These are phyloP conservation scores for Apantesis nais DNA, from an alignment of 2,888 invertebrate genomes.

Conservation along the genomic window DNA sequence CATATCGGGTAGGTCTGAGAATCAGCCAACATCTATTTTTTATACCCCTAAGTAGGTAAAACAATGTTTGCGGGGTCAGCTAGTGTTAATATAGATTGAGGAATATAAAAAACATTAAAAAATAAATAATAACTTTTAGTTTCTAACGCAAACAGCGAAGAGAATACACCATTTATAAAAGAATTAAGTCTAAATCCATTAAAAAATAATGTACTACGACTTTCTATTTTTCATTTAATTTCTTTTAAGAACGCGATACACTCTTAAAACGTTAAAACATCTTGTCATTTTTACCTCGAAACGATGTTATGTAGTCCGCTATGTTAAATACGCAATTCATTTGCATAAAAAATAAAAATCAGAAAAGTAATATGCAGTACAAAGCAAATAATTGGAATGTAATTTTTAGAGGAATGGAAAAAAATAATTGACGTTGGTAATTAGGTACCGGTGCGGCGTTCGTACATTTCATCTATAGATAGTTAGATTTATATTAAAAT, in stretches of 20 bases:
- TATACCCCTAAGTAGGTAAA: too few species aligned
- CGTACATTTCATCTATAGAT: background rate
- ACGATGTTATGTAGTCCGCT: background rate
- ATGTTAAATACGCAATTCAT: background rate
- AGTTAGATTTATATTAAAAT: background rate
- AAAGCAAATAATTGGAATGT: slow-evolving; percentile 3
- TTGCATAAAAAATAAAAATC: background rate
- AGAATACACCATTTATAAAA: background rate
- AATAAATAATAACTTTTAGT: background rate
- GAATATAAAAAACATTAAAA: background rate
- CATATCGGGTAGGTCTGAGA: too few species aligned
- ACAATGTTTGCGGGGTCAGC: too few species aligned
- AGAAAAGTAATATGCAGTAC: background rate
- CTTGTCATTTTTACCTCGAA: background rate
- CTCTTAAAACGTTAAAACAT: background rate
- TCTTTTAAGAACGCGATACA: too few species aligned
- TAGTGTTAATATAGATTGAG: too few species aligned
- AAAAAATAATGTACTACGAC: background rate
- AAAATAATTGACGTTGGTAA: slow-evolving; percentile 1
- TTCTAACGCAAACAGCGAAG: background rate
- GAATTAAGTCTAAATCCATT: background rate
- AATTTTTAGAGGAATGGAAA: background rate
- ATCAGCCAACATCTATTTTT: too few species aligned
- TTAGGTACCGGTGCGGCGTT: background rate
- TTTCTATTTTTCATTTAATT: background rate